phyloP scores from a whole-genome alignment of 2,888 invertebrate genomes.

The Zonitis immaculata region DNA sequence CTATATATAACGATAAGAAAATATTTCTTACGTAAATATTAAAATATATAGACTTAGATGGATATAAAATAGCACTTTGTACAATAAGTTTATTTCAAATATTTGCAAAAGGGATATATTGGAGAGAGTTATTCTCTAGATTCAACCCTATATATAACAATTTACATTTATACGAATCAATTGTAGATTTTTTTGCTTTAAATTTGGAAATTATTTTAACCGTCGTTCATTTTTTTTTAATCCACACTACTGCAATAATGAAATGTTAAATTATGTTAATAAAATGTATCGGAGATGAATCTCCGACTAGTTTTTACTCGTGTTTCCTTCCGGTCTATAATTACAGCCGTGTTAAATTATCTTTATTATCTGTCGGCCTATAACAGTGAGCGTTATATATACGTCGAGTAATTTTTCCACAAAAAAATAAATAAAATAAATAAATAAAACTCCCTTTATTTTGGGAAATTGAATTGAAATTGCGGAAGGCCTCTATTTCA shows the following conservation, averaged over 20 bases:
- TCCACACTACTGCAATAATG: not conserved
- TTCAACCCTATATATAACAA: too few relatives aligned
- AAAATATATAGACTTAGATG: too few relatives aligned
- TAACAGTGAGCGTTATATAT: constrained; percentile 41
- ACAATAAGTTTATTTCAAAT: constrained; percentile 38
- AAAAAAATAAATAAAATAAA: too few relatives aligned
- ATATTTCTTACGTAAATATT: not conserved
- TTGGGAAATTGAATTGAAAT: too few relatives aligned
- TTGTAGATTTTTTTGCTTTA: too few relatives aligned
- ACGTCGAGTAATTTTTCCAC: not conserved
- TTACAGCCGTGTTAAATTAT: constrained; percentile 49
- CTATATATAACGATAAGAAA: too few relatives aligned
- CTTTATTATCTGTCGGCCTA: constrained; percentile 44
- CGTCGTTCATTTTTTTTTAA: not conserved
- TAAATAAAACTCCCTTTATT: too few relatives aligned
- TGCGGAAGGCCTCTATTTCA: too few relatives aligned
- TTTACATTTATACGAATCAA: too few relatives aligned
- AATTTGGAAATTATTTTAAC: too few relatives aligned
- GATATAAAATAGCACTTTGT: constrained; percentile 28
- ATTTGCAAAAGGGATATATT: constrained; percentile 27
- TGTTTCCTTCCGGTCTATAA: constrained; percentile 51
- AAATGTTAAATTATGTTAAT: constrained; percentile 49
- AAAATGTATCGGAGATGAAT: constrained; percentile 50
- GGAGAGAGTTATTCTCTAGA: too few relatives aligned
- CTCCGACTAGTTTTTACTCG: constrained; percentile 49